Percentiles rank a stretch among this genome's conserved stretches.
phyloP scores from a whole-genome alignment of 2,113 vertebrate genomes.

The Tautogolabrus adspersus region DNA sequence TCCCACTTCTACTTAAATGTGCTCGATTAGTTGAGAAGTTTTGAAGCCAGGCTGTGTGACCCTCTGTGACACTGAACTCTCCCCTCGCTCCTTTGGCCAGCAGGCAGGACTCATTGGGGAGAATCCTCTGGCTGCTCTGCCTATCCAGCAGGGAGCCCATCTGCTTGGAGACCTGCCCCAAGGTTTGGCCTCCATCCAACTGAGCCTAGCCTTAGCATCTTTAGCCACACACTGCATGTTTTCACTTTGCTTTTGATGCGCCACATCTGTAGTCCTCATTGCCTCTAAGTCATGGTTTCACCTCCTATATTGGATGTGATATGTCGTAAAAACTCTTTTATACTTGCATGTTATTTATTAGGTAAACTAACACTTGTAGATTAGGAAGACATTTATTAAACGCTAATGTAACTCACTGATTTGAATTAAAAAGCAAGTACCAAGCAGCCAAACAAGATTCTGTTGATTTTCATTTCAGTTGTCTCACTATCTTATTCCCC shows the following conservation, averaged over 20 bases:
- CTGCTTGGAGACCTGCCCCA: constrained; percentile 83
- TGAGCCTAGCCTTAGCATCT: constrained; percentile 31
- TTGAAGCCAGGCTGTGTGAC: constrained; percentile 22
- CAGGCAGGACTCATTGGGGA: constrained; percentile 92
- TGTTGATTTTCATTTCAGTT: background rate
- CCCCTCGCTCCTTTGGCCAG: constrained; percentile 51
- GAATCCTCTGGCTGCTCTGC: constrained; percentile 84
- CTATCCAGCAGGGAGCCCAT: constrained; percentile 82
- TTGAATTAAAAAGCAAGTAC: too few species aligned
- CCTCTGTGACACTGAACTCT: constrained; percentile 55
- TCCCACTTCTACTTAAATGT: constrained; percentile 2
- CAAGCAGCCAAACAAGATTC: background rate
- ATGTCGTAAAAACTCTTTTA: too few species aligned
- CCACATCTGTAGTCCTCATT: constrained; percentile 50
- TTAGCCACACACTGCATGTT: constrained; percentile 19
- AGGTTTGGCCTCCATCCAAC: constrained; percentile 72
- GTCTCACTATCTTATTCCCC: constrained; percentile 3
- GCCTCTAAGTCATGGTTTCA: background rate
- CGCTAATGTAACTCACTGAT: too few species aligned
- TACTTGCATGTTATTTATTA: too few species aligned
- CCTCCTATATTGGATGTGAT: background rate
- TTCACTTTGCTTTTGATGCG: constrained; percentile 17
- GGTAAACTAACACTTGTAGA: too few species aligned
- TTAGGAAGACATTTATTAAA: too few species aligned
- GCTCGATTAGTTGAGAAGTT: constrained; percentile 1